A percentile compares a stretch with the other conserved stretches of the same genome.
phyloP scores from a whole-genome alignment of 2,113 vertebrate genomes.

The Heterocephalus glaber region DNA sequence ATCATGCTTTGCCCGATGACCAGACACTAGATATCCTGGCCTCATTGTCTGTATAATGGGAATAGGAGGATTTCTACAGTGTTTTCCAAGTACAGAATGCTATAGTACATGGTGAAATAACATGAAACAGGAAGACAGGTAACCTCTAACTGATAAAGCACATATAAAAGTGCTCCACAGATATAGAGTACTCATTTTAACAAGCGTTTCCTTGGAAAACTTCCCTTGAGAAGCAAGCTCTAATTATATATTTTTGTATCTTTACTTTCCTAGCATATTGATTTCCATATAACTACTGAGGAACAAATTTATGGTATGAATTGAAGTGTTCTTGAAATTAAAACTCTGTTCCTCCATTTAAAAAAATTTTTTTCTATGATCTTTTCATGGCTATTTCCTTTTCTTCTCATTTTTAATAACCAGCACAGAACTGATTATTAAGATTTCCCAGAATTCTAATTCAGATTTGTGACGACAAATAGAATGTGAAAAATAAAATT shows the following conservation, averaged over 20 bases:
- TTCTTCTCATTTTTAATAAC: slow-evolving; percentile 31
- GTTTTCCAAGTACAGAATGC: neutral
- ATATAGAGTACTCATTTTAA: slow-evolving; percentile 7
- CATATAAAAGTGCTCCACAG: neutral
- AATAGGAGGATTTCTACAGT: neutral
- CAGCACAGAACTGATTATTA: neutral
- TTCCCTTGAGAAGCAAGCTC: neutral
- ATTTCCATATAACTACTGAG: slow-evolving; percentile 15
- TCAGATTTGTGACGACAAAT: slow-evolving; percentile 11
- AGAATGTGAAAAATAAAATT: neutral
- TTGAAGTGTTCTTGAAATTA: neutral
- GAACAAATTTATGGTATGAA: neutral
- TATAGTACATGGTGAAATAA: neutral
- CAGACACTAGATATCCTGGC: neutral
- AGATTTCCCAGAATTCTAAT: slow-evolving; percentile 31
- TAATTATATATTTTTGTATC: neutral
- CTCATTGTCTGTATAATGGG: neutral
- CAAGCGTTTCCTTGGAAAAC: neutral
- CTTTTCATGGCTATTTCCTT: neutral
- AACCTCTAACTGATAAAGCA: neutral
- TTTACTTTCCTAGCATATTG: neutral
- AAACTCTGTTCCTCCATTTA: neutral
- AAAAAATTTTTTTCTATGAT: neutral
- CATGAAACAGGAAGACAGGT: neutral
- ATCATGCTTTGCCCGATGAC: neutral